Percentiles rank a stretch among this genome's conserved stretches.
Conservation (phyloP, 2,113 vertebrate genomes). For the Anthoscopus minutus region DNA sequence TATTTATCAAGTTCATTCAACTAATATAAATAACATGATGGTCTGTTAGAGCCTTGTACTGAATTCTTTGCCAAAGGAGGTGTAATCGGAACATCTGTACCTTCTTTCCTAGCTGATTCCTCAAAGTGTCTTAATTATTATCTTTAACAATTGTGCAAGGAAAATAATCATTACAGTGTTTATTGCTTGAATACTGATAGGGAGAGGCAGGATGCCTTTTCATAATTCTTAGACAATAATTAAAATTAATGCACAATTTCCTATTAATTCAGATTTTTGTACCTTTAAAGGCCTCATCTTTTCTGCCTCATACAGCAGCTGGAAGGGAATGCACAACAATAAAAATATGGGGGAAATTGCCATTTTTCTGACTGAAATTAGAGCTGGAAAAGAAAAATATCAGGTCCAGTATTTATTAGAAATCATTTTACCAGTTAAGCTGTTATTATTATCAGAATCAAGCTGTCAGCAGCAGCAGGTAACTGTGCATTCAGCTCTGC, state of each 20-base stretch:
- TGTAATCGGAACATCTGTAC: neutral
- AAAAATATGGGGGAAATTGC: neutral
- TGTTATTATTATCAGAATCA: neutral
- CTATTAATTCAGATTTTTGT: neutral
- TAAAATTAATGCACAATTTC: neutral
- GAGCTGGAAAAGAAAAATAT: neutral
- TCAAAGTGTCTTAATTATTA: neutral
- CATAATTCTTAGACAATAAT: neutral
- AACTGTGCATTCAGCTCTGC: neutral
- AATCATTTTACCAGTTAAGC: neutral
- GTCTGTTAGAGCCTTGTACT: neutral
- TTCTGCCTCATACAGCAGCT: neutral
- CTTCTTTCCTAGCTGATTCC: neutral
- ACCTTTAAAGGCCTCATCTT: neutral
- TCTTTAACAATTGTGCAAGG: neutral
- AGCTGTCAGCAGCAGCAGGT: neutral
- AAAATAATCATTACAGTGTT: slow-evolving; percentile 31
- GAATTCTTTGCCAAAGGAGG: neutral
- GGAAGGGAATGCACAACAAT: neutral
- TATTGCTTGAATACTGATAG: neutral
- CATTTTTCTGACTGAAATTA: neutral
- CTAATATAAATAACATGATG: neutral
- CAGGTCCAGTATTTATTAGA: neutral
- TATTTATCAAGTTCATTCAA: neutral
- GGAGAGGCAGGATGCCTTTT: neutral